Evolutionary conservation across 2,797 vertebrate species (phyloP).

Genomic region (Lepilemur septentrionalis): DNA sequence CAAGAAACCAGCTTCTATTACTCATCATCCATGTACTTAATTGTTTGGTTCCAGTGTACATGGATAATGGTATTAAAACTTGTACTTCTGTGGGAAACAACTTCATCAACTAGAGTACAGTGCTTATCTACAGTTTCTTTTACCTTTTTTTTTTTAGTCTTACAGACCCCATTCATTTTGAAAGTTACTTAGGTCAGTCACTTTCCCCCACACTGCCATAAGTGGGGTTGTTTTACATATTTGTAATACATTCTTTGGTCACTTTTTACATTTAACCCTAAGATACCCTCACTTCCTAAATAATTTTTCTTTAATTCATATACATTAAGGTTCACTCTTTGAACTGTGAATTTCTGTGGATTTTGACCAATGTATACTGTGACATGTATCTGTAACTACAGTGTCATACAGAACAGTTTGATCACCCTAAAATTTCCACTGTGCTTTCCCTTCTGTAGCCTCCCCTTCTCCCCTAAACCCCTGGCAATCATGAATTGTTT

Average conservation of each 20-base stretch:
- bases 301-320: not conserved
- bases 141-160: not conserved
- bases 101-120: not conserved
- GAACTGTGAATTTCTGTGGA: not conserved
- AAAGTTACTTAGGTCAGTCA: not conserved
- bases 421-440: not conserved
- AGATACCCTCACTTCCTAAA: not conserved
- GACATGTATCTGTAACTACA: not conserved
- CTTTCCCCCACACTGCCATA: not conserved
- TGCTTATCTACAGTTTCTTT: not conserved
- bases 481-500: not conserved
- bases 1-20: not conserved
- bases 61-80: not conserved
- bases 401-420: not conserved
- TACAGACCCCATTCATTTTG: not conserved
- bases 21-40: not conserved
- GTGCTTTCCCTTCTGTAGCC: not conserved
- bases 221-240: not conserved
- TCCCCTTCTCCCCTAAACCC: not conserved
- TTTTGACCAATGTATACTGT: not conserved
- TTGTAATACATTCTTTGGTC: not conserved
- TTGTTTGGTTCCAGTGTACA: not conserved
- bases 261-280: not conserved
- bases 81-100: not conserved
- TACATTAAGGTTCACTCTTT: not conserved